Base-by-base conservation (phyloP, 2,113 vertebrate genomes). In the Empidonax alnorum region DNA sequence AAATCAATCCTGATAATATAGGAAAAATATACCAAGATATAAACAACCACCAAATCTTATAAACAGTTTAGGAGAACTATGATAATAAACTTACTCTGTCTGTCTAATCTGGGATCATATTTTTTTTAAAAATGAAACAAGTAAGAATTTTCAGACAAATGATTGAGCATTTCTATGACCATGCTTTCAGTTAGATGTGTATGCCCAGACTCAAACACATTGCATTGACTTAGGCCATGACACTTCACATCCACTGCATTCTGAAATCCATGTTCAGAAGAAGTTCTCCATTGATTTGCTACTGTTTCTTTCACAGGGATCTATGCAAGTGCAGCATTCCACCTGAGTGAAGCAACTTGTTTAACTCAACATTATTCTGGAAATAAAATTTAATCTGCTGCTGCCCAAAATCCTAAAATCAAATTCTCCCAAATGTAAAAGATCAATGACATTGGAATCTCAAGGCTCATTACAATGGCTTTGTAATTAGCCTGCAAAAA, bases 401-500 rank as follows among this genome's bases (percentile, higher is more conserved):
- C 47, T 84, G 75, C 73, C 71, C 68, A 92, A 92, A 95, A 92
- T 67, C 72, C 74, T 50, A 74, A 50, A 86, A 92, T n/a, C 18
- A 75, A 84, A 77, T 84, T 81, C 52, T 86, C 90, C 84, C 89
- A 88, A 84, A 84, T 47, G 72, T 59, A 87, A 65, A 81, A 95
- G 79, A 93, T 86, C 90, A 94, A 71, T 84, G 65, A 63, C 68
- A 94, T 0, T 77, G 73, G 86, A 89, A 86, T 90, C 94, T 95
- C 94, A 72, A 94, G 83, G 61, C 73, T 93, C 68, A 84, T 92
- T 92, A 92, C 86, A 96, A 90, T 67, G 39, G 76, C 55, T 94
- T 93, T 90, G 89, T 95, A 97, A 94, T 97, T 92, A 93, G 80
- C 65, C 72, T 63, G 90, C 50, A 86, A 93, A 96, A 96, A 74